Base-by-base conservation (phyloP, 2,888 invertebrate species). In the Lamellibrachia satsuma region DNA sequence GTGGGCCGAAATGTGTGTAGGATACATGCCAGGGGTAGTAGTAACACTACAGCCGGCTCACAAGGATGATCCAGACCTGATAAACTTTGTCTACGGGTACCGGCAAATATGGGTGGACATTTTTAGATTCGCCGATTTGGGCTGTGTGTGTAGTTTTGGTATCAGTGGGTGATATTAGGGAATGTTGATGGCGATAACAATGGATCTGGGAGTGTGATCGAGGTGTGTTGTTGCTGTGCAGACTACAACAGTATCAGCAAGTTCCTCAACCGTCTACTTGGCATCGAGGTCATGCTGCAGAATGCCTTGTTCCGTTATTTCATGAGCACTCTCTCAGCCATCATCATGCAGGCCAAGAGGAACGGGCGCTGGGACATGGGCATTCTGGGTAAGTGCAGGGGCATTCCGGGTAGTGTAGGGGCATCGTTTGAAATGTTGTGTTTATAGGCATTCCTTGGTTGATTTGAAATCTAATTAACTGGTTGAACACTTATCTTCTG, bases 221-320 rank as follows among this genome's bases (percentile, higher is more conserved):
- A 99, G 91, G 99, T 99, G 92, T 99, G 99, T 0, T 97, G 55
- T 7, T 90, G 91, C n/a, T 90, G 55, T 93, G 15, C 92, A 96
- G 99, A 99, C 95, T 98, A 98, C 97, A 98, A 98, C 97, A 99
- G 99, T 96, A 99, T 99, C 97, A 98, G 99, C 94, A 99, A 99
- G 97, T 99, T 99, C 97, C 97, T 99, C 93, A 99, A 99, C 97
- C 96, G 97, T 92, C 99, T 99, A 95, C 97, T 99, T 93, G 99
- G 99, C 60, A 98, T 99, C 98, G 99, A 99, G 0, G 99, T 99
- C 6, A 98, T 98, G 92, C 97, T 99, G 92, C 99, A 99, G 97
- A 99, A 99, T 97, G 97, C 98, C 92, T 97, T 99, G 3, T 99
- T 99, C 97, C 98, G 98, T 95, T 99, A 99, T 97, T 99, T 99